These are phyloP conservation scores for Idaea dimidiata DNA, from an alignment of 2,888 invertebrate genomes.

Conservation along the genomic window DNA sequence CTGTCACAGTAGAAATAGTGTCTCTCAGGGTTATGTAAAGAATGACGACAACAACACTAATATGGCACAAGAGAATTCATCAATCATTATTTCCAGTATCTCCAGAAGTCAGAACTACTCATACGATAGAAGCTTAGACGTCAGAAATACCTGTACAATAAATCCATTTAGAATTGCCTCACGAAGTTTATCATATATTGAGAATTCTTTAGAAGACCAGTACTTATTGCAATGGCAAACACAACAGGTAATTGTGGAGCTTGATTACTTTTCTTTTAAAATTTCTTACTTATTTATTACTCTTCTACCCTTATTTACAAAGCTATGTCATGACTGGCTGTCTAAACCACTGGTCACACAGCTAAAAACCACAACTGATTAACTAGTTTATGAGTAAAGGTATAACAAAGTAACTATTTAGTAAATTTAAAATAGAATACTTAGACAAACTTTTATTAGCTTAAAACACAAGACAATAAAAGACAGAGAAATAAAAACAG, in stretches of 20 bases:
- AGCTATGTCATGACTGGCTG: too few relatives aligned
- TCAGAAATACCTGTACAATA: slow-evolving; percentile 6
- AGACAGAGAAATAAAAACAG: too few relatives aligned
- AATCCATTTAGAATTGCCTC: neutral
- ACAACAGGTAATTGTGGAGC: slow-evolving; percentile 70
- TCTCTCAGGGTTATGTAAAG: slow-evolving; percentile 26
- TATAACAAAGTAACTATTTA: too few relatives aligned
- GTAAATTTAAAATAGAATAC: too few relatives aligned
- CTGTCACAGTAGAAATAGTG: slow-evolving; percentile 19
- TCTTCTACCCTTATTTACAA: too few relatives aligned
- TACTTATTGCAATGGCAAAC: slow-evolving; percentile 83
- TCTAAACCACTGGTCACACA: too few relatives aligned
- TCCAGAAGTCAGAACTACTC: slow-evolving; percentile 1
- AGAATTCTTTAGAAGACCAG: slow-evolving; percentile 50
- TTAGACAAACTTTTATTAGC: too few relatives aligned
- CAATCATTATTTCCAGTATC: neutral
- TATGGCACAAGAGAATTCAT: neutral
- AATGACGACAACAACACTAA: neutral
- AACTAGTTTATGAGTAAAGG: too few relatives aligned
- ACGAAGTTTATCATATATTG: neutral
- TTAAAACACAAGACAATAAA: too few relatives aligned
- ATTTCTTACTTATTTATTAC: too few relatives aligned
- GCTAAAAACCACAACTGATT: too few relatives aligned
- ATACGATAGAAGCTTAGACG: slow-evolving; percentile 8
- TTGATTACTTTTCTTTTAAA: too few relatives aligned